These are phyloP conservation scores for Callorhinus ursinus DNA, from an alignment of 2,113 vertebrate species.

Conservation along the genomic window DNA sequence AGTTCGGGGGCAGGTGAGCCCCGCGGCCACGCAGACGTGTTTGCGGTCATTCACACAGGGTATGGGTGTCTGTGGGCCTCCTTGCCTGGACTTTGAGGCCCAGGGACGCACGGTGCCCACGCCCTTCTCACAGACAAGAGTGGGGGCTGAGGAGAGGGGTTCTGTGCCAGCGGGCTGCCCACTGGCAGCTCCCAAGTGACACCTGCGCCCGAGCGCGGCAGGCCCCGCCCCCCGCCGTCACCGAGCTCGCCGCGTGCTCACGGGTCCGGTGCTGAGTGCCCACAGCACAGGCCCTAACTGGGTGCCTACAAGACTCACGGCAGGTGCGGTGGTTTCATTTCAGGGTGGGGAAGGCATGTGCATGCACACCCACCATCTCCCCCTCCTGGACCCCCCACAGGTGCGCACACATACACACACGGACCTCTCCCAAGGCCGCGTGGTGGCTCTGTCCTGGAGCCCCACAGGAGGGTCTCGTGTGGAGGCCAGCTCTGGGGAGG, in stretches of 20 bases:
- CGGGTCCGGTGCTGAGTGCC: accelerated
- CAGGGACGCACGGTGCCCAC: neutral
- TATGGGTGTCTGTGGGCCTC: neutral
- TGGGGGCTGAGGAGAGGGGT: neutral
- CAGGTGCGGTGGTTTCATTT: neutral
- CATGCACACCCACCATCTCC: neutral
- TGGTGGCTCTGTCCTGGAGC: neutral
- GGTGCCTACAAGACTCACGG: neutral
- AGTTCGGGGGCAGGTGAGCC: neutral
- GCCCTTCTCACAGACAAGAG: neutral
- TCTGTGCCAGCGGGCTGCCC: neutral
- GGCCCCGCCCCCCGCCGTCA: too few relatives aligned
- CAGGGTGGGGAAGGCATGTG: neutral
- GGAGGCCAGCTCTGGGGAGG: neutral
- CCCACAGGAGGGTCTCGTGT: neutral
- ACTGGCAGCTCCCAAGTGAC: neutral
- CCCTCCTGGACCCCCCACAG: neutral
- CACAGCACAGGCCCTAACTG: neutral
- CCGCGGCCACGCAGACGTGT: neutral
- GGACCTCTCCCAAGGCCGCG: neutral
- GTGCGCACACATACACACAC: neutral
- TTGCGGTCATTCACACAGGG: neutral
- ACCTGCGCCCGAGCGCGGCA: too few relatives aligned
- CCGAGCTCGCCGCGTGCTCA: too few relatives aligned
- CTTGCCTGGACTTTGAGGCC: neutral